Conservation (phyloP, 1,140 invertebrate genomes). For the Leptinotarsa defecta region DNA sequence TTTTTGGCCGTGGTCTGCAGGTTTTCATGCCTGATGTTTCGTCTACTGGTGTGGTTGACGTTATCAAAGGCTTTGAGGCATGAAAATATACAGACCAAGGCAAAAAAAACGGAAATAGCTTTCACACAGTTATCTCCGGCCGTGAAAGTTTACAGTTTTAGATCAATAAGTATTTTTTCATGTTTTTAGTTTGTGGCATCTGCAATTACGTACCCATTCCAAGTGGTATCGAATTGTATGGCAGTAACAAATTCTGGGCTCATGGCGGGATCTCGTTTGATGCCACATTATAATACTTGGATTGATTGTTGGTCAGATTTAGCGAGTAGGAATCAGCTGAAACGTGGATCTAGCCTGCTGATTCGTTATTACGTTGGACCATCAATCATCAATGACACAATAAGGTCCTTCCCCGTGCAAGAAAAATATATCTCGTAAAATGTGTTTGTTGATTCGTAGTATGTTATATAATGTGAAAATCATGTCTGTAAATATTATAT, state of each 20-base stretch:
- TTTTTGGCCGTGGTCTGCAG: too few species aligned
- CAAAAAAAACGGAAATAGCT: background rate
- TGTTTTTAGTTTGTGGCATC: slow-evolving; percentile 71
- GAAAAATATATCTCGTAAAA: background rate
- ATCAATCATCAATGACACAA: slow-evolving; percentile 44
- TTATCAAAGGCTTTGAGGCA: too few species aligned
- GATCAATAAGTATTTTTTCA: slow-evolving; percentile 9
- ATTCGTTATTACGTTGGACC: slow-evolving; percentile 80
- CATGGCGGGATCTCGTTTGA: slow-evolving; percentile 76
- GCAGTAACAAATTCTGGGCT: slow-evolving; percentile 78
- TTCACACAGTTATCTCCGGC: too few species aligned
- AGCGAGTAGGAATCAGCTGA: slow-evolving; percentile 72
- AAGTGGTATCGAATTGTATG: slow-evolving; percentile 87
- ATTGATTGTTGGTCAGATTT: slow-evolving; percentile 79
- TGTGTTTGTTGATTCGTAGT: slow-evolving; percentile 5
- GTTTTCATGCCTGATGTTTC: too few species aligned
- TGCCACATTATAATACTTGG: slow-evolving; percentile 81
- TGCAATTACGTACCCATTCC: slow-evolving; percentile 82
- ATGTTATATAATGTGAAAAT: slow-evolving; percentile 14
- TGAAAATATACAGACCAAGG: background rate
- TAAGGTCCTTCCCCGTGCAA: slow-evolving; percentile 32
- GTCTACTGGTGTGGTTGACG: too few species aligned
- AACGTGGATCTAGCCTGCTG: slow-evolving; percentile 81
- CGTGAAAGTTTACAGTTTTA: background rate
- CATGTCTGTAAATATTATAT: slow-evolving; percentile 22